Evolutionary conservation across 2,797 vertebrate genomes (phyloP), one percentile per base, ranked within the genome.

Genomic region (Hemibagrus guttatus): DNA sequence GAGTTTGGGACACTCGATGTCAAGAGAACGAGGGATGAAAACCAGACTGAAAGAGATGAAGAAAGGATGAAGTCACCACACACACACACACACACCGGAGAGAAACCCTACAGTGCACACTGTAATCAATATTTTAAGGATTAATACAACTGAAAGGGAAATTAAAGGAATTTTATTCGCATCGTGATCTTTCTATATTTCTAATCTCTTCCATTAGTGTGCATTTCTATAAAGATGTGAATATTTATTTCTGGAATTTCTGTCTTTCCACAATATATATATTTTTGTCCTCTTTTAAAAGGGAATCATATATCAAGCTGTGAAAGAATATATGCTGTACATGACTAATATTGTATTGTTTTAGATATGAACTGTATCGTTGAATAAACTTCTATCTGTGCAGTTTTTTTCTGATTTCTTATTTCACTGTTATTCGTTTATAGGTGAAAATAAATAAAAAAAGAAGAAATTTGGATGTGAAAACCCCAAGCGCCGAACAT

Each of bases 301-400:
- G 96, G 97, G 96, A 97, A 96, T 93, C 95, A 91, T 95, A 94
- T 96, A 94, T 95, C 92, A 95, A 97, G 96, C 97, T 98, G 97
- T 98, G 97, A 98, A 96, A 91, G 92, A 90, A 94, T 93, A 96
- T 95, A 95, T 97, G 95, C 94, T 98, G 96, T 97, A 97, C 95
- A 97, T 96, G 4, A 94, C 94, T 86, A 94, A 90, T 95, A 91
- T 90, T 93, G 95, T 97, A 89, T 93, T 94, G 94, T 96, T 95
- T 95, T 93, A 95, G 95, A 92, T 93, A 91, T 91, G 81, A 92
- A 93, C 93, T 95, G 95, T 95, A 96, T 94, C 95, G 95, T 96
- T 96, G 95, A 98, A 98, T 98, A 98, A 90, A 91, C 88, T 78
- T 87, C 83, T 66, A 87, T 80, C 64, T 85, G 72, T 90, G 88